Percentiles rank a stretch among this genome's conserved stretches.
These are phyloP conservation scores for Phaetusa simplex DNA, from an alignment of 2,113 vertebrate species.

Conservation along the genomic window DNA sequence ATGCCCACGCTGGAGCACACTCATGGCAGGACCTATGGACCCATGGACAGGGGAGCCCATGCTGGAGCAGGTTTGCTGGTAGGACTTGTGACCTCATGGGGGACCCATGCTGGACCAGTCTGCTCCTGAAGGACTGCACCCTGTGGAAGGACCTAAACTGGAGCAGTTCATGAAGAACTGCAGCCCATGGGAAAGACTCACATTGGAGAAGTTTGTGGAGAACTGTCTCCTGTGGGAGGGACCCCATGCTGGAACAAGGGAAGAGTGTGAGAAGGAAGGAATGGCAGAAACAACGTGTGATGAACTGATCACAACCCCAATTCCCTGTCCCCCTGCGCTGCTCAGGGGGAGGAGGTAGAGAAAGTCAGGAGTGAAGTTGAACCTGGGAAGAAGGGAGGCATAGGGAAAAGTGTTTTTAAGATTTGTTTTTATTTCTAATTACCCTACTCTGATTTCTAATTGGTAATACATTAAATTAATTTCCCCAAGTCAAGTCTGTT, in stretches of 20 bases:
- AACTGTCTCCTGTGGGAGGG: neutral
- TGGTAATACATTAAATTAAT: neutral
- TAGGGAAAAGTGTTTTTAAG: neutral
- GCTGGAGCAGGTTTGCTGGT: neutral
- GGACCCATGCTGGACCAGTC: neutral
- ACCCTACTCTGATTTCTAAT: neutral
- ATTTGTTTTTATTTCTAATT: neutral
- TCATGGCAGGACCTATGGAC: neutral
- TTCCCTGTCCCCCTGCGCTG: neutral
- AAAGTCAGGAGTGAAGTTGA: neutral
- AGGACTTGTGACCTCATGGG: neutral
- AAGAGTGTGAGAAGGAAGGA: neutral
- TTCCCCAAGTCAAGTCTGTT: neutral
- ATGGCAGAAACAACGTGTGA: neutral
- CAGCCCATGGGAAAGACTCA: neutral
- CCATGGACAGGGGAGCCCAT: neutral
- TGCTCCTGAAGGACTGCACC: neutral
- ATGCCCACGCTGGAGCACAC: neutral
- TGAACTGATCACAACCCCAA: neutral
- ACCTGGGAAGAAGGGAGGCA: neutral
- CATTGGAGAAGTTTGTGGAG: neutral
- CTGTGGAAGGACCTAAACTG: neutral
- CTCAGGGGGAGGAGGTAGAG: neutral
- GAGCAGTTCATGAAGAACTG: neutral
- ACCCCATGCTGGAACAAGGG: too few relatives aligned